phyloP scores from a whole-genome alignment of 2,797 vertebrate genomes.

The Semotilus atromaculatus region DNA sequence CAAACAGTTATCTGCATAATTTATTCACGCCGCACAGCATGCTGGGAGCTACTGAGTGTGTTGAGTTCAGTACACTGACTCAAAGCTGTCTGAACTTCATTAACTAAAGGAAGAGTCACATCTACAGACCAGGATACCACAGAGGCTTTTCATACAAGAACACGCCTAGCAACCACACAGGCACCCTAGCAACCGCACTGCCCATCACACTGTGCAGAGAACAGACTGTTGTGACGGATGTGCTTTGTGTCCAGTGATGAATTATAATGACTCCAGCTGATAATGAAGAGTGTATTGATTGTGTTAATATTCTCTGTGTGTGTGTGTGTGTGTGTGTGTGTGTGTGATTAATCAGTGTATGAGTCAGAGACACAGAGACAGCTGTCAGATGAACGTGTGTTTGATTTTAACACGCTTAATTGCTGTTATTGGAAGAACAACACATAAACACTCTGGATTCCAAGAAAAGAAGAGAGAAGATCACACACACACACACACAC shows the following conservation, averaged over 20 bases:
- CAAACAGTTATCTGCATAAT: background rate
- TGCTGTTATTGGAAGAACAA: slow-evolving; percentile 7
- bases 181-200: background rate
- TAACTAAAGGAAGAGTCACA: slow-evolving; percentile 4
- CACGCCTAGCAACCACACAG: background rate
- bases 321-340: background rate
- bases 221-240: background rate
- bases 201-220: background rate
- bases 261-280: background rate
- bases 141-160: background rate
- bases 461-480: background rate
- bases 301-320: background rate
- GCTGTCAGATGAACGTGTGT: slow-evolving; percentile 8
- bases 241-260: background rate
- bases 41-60: background rate
- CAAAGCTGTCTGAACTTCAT: background rate
- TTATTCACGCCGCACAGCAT: background rate
- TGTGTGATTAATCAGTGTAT: background rate
- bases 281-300: background rate
- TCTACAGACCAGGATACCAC: background rate
- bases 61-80: background rate
- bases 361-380: slow-evolving; percentile 12
- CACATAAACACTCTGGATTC: background rate
- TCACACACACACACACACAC: background rate
- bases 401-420: slow-evolving; percentile 3